These are phyloP conservation scores for Mactromeris polynyma DNA, from an alignment of 2,888 invertebrate species.

Conservation along the genomic window DNA sequence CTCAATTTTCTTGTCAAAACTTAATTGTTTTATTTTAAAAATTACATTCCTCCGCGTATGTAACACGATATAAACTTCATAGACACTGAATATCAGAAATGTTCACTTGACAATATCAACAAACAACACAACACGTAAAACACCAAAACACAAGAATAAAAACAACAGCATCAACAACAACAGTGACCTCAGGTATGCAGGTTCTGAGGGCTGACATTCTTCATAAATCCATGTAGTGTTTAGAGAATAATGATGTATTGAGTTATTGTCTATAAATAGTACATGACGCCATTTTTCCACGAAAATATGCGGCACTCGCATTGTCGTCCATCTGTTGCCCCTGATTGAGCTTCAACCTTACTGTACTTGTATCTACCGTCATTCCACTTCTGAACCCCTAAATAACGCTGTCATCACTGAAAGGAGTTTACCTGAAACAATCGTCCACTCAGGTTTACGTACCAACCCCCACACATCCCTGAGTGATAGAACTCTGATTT, in stretches of 20 bases:
- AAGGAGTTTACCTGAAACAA: background rate
- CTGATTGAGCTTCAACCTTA: background rate
- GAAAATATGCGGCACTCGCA: conserved; percentile 11
- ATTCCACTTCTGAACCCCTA: background rate
- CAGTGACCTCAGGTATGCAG: background rate
- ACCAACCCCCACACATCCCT: background rate
- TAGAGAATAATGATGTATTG: background rate
- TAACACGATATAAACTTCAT: background rate
- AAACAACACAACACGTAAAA: conserved; percentile 9
- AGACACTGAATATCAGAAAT: background rate
- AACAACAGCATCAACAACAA: conserved; percentile 3
- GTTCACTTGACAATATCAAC: background rate
- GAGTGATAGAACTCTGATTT: conserved; percentile 25
- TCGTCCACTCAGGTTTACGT: background rate
- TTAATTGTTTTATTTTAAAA: background rate
- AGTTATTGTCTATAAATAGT: background rate
- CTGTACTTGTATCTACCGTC: no score
- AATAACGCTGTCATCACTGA: background rate
- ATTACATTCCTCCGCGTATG: background rate
- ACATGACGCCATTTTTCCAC: background rate
- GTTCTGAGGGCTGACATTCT: background rate
- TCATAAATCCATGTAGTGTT: background rate
- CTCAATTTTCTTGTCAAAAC: background rate
- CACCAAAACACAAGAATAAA: background rate
- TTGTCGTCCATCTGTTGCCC: background rate